Percentiles rank a stretch among this genome's conserved stretches.
These are phyloP conservation scores for Ferdinandea cuprea DNA, from an alignment of 2,888 invertebrate species.

Conservation along the genomic window DNA sequence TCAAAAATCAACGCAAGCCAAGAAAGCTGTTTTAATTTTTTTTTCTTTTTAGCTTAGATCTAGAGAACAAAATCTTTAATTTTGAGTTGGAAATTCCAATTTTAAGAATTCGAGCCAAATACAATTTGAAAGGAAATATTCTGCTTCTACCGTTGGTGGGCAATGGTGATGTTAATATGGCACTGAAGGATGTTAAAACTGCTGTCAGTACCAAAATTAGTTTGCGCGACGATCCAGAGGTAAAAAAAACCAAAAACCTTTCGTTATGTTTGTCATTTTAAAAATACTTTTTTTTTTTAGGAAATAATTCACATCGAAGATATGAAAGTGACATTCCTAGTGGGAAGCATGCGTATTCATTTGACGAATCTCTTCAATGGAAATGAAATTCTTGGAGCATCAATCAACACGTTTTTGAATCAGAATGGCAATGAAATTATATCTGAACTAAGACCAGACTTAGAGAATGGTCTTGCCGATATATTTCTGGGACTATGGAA, in stretches of 20 bases:
- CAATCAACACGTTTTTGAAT: constrained; percentile 85
- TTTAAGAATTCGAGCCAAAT: constrained; percentile 85
- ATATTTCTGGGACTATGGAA: constrained; percentile 85
- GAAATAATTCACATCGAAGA: constrained; percentile 84
- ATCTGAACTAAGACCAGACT: constrained; percentile 84
- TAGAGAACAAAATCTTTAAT: constrained; percentile 83
- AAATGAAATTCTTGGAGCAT: constrained; percentile 85
- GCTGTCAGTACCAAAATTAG: constrained; percentile 84
- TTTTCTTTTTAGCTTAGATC: constrained; percentile 82
- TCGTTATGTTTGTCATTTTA: too few species aligned
- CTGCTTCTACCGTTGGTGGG: constrained; percentile 85
- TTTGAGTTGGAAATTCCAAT: constrained; percentile 85
- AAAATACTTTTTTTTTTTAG: constrained; percentile 77
- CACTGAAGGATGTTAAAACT: constrained; percentile 84
- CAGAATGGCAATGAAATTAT: constrained; percentile 86
- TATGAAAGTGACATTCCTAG: constrained; percentile 85
- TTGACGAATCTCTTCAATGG: constrained; percentile 86
- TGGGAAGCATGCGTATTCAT: constrained; percentile 84
- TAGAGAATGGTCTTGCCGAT: constrained; percentile 84
- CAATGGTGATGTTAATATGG: constrained; percentile 84
- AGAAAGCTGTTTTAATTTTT: background rate
- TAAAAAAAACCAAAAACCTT: too few species aligned
- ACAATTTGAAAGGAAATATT: constrained; percentile 86
- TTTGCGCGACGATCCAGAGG: constrained; percentile 82
- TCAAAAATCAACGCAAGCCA: background rate